Percentiles rank a stretch among this genome's conserved stretches.
These are phyloP conservation scores for Procambarus virginalis DNA, from an alignment of 1,140 invertebrate species.

Conservation along the genomic window DNA sequence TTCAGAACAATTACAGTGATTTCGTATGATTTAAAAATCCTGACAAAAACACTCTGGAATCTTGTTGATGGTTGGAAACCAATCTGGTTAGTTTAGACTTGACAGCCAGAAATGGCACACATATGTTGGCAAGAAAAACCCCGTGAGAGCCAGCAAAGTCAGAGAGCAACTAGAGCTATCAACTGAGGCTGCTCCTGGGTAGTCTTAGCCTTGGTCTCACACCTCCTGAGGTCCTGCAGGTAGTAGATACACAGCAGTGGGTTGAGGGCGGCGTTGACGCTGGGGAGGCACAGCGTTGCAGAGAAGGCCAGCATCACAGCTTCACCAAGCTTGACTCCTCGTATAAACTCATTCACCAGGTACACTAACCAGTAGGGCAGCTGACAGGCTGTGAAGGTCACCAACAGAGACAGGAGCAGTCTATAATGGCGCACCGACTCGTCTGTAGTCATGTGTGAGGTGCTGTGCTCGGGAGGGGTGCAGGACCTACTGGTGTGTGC, in stretches of 20 bases:
- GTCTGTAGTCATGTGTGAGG: background rate
- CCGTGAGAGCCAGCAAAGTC: background rate
- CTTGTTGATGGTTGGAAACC: too few species aligned
- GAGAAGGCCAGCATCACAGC: background rate
- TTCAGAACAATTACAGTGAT: too few species aligned
- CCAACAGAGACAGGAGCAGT: background rate
- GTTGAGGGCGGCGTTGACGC: background rate
- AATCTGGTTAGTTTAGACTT: too few species aligned
- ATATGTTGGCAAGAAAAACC: too few species aligned
- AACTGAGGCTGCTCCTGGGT: background rate
- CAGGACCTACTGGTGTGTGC: background rate
- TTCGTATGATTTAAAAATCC: too few species aligned
- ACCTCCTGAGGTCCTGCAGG: background rate
- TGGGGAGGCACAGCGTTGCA: background rate
- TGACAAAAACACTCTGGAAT: too few species aligned
- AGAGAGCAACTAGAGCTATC: background rate
- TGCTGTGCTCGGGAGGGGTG: background rate
- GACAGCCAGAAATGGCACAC: too few species aligned
- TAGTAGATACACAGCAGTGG: background rate
- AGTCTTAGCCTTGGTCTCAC: background rate
- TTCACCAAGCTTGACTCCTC: background rate
- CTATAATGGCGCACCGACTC: background rate
- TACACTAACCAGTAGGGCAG: conserved; percentile 2
- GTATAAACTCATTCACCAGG: conserved; percentile 1
- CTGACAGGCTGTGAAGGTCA: background rate